phyloP scores from a whole-genome alignment of 2,113 vertebrate genomes.

The Xyrauchen texanus region DNA sequence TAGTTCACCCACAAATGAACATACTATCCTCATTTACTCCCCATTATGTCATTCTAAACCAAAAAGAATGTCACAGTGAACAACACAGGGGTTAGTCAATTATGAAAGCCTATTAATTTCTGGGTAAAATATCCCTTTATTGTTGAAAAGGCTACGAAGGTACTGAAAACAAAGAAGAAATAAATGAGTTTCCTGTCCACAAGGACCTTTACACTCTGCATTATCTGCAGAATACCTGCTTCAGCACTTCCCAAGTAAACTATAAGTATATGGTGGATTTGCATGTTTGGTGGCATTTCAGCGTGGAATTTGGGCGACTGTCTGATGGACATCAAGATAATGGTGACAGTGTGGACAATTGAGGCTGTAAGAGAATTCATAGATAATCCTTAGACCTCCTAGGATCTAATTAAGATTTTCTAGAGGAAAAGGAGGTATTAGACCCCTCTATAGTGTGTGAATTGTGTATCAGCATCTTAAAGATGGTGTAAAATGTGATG shows the following conservation, averaged over 20 bases:
- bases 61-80: too few species aligned
- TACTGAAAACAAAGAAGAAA: neutral
- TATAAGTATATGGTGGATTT: conserved; percentile 7
- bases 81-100: too few species aligned
- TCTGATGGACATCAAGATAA: neutral
- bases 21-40: too few species aligned
- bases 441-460: neutral
- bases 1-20: too few species aligned
- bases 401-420: conserved; percentile 25
- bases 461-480: neutral
- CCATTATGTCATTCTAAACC: too few species aligned
- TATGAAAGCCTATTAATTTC: too few species aligned
- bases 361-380: neutral
- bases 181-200: neutral
- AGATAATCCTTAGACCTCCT: conserved; percentile 17
- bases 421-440: neutral
- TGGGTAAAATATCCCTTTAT: neutral
- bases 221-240: conserved; percentile 17
- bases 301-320: neutral
- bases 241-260: conserved; percentile 28
- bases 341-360: conserved; percentile 2
- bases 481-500: too few species aligned
- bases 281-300: conserved; percentile 1
- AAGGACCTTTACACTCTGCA: neutral
- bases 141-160: neutral